Conservation (phyloP, 2,113 vertebrate genomes). For the Casuarius casuarius region DNA sequence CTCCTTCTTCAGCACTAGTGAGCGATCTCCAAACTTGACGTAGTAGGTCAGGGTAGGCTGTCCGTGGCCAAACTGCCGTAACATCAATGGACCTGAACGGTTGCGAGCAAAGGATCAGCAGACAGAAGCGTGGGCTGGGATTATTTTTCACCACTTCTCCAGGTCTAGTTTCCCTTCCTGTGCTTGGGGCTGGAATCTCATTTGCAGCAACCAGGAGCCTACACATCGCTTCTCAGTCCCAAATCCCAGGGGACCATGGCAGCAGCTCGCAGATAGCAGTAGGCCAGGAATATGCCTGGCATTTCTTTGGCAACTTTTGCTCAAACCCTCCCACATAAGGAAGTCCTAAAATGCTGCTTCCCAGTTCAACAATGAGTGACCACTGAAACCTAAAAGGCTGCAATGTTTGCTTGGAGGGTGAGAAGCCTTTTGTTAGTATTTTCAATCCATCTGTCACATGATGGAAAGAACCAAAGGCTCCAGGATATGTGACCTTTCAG, state of each 20-base stretch:
- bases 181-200: neutral
- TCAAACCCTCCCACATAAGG: neutral
- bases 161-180: neutral
- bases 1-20: slow-evolving; percentile 83
- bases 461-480: neutral
- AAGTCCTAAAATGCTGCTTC: neutral
- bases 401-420: neutral
- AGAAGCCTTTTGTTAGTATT: neutral
- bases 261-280: neutral
- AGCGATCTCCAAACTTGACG: slow-evolving; percentile 59
- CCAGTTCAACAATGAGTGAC: neutral
- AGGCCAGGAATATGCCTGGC: neutral
- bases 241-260: neutral
- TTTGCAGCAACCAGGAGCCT: neutral
- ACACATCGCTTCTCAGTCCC: neutral
- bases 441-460: neutral
- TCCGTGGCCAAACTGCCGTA: slow-evolving; percentile 75
- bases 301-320: neutral
- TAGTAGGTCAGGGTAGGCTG: slow-evolving; percentile 74
- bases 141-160: neutral
- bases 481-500: neutral
- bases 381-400: neutral
- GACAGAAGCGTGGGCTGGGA: neutral
- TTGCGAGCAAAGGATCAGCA: neutral
- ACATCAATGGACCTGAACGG: slow-evolving; percentile 64